Percentiles rank a stretch among this genome's conserved stretches.
phyloP scores from a whole-genome alignment of 2,888 invertebrate genomes.

The Drosophila siamana region DNA sequence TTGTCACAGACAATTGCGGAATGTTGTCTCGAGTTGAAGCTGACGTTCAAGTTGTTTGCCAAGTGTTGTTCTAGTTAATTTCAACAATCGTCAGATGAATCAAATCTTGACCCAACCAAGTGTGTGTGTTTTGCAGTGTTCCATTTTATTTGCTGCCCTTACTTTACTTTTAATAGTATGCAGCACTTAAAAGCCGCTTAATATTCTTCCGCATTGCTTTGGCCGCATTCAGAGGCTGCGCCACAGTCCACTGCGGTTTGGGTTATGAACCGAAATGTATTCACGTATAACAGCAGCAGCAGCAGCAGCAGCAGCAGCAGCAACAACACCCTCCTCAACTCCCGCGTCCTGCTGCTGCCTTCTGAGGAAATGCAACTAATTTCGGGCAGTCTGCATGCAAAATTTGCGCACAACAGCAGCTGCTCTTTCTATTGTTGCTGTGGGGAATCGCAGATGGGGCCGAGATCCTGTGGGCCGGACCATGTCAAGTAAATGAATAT shows the following conservation, averaged over 20 bases:
- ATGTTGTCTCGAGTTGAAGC: constrained; percentile 30
- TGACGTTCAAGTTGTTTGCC: constrained; percentile 5
- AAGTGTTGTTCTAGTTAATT: constrained; percentile 3
- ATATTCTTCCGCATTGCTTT: constrained; percentile 79
- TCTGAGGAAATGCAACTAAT: constrained; percentile 67
- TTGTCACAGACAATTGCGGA: constrained; percentile 21
- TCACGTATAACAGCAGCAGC: constrained; percentile 7
- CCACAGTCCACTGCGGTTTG: constrained; percentile 49
- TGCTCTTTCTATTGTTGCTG: constrained; percentile 5
- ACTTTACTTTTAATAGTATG: constrained; percentile 44
- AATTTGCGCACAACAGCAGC: constrained; percentile 52
- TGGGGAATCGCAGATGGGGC: constrained; percentile 1
- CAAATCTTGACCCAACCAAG: constrained; percentile 16
- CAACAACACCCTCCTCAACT: background rate
- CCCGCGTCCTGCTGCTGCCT: background rate
- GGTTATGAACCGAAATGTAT: constrained; percentile 48
- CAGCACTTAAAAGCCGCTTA: constrained; percentile 78
- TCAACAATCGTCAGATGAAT: constrained; percentile 1
- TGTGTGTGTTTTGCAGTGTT: constrained; percentile 10
- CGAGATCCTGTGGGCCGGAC: constrained; percentile 57
- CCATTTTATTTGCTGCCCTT: constrained; percentile 10
- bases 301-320: background rate
- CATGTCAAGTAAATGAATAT: constrained; percentile 76
- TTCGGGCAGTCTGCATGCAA: constrained; percentile 60
- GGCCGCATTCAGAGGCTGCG: constrained; percentile 74